phyloP scores from a whole-genome alignment of 2,888 invertebrate species.

The Hanleya hanleyi region DNA sequence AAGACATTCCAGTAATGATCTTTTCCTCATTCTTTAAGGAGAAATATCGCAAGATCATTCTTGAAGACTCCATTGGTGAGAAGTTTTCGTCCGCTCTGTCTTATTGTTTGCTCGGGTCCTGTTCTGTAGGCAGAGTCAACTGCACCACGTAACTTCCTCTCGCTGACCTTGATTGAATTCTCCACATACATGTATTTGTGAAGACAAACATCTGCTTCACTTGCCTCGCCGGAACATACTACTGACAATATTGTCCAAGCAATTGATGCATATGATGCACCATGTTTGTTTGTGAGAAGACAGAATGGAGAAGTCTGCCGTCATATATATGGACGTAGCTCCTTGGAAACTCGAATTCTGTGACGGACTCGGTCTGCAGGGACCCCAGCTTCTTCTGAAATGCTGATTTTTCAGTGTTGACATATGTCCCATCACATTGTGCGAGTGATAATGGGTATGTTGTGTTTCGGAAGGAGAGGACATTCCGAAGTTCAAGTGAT shows the following conservation, averaged over 20 bases:
- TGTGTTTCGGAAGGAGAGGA: constrained; percentile 1
- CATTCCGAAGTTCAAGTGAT: neutral
- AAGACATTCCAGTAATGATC: too few relatives aligned
- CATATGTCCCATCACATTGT: constrained; percentile 1
- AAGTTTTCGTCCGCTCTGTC: too few relatives aligned
- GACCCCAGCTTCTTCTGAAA: constrained; percentile 3
- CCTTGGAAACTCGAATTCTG: neutral
- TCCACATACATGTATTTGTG: neutral
- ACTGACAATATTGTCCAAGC: neutral
- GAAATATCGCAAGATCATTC: too few relatives aligned
- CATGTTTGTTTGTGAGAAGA: neutral
- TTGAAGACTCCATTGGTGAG: too few relatives aligned
- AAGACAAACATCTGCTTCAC: too few relatives aligned
- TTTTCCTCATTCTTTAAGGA: too few relatives aligned
- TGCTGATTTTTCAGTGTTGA: constrained; percentile 10
- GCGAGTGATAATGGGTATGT: constrained; percentile 4
- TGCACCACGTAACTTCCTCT: constrained; percentile 2
- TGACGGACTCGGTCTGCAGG: neutral
- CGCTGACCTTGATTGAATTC: neutral
- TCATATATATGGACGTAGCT: neutral
- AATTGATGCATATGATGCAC: neutral
- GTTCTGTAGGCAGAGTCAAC: neutral
- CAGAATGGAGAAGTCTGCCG: neutral
- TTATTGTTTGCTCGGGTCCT: constrained; percentile 7
- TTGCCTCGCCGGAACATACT: neutral